Base-by-base conservation (phyloP, 2,888 invertebrate genomes). In the Eupithecia dodoneata region DNA sequence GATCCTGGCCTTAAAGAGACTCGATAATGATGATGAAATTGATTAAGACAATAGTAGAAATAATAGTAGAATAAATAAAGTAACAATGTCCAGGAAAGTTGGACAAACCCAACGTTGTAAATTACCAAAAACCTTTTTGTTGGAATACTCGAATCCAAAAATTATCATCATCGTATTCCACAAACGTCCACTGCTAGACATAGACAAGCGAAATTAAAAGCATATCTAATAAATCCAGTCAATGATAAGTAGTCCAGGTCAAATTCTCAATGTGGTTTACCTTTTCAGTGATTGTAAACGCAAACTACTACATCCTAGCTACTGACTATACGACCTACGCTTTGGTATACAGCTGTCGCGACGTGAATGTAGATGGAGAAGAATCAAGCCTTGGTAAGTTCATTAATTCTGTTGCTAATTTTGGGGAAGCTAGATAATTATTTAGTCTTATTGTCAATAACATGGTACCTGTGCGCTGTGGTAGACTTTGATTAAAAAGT, bases 321-420 rank as follows among this genome's bases (percentile, higher is more conserved):
- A 94, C 94, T 0, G 93, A 94, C 78, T 94, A 94, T 81, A 72
- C 30, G 0, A 89, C 74, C 82, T 94, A 88, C 76, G 87, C 94
- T 2, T 81, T 94, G 0, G 89, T 90, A 3, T 94, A 94, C 84
- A 92, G 86, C 80, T 94, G 94, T 75, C 81, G 83, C 2, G 87
- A 93, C 81, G 74, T 89, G 9, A 49, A 66, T 7, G 74, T 75
- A 0, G 81, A 83, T 18, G 76, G 76, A 30, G n/a, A 73, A 55
- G 42, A 44, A 41, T 73, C 49, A 47, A 69, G 92, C 83, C 83
- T 84, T 89, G 93, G 94, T 95, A 90, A 85, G 67, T 69, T 65
- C 7, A 10, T 65, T 65, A 42, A 10, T 66, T 42, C 42, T 3
- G 4, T 42, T 66, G 63, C 63, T 3, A 63, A 12, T 63, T 10